Evolutionary conservation across 2,888 invertebrate genomes (phyloP), one percentile per base, ranked within the genome.

Genomic region (Drosophila anceps): DNA sequence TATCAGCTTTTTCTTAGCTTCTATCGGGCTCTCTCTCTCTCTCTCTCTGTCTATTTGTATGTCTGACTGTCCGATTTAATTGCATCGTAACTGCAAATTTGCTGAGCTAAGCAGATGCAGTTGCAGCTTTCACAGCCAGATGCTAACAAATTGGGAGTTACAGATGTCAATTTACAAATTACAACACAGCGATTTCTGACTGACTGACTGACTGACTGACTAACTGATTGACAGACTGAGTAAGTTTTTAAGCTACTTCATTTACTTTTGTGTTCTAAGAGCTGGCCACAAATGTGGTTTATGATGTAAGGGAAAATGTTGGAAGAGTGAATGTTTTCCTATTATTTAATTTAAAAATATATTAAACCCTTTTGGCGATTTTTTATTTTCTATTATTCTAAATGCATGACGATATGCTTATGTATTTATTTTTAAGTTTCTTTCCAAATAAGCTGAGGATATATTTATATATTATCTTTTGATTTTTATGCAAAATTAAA

Each of bases 1-100:
- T 55, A 66, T 54, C 50, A 41, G 31, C 0, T 35, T 39, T 69
- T 50, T 48, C 44, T 31, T 13, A 44, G n/a, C 54, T 48, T 50
- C 39, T 33, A 24, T 60, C n/a, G 4, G n/a, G n/a, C n/a, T n/a
- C n/a, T n/a, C n/a, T n/a, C n/a, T n/a, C n/a, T n/a, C n/a, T 35
- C 44, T 5, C 39, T 5, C 13, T 35, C 31, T 29, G 27, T 24
- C 27, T 12, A 8, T 20, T 62, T 51, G 33, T 31, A 33, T 13
- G 31, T 20, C 27, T n/a, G 12, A 15, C 68, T 51, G 39, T 44
- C 58, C 15, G 51, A 41, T 50, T 80, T 80, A 77, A 77, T 77
- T 80, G 77, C 80, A 54, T 57, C 27, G 31, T 8, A 53, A 24
- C 51, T 44, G 48, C 46, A 31, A 61, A 58, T 54, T 55, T 71